Evolutionary conservation across 2,113 vertebrate genomes (phyloP).

Genomic region (Pluvialis apricaria): DNA sequence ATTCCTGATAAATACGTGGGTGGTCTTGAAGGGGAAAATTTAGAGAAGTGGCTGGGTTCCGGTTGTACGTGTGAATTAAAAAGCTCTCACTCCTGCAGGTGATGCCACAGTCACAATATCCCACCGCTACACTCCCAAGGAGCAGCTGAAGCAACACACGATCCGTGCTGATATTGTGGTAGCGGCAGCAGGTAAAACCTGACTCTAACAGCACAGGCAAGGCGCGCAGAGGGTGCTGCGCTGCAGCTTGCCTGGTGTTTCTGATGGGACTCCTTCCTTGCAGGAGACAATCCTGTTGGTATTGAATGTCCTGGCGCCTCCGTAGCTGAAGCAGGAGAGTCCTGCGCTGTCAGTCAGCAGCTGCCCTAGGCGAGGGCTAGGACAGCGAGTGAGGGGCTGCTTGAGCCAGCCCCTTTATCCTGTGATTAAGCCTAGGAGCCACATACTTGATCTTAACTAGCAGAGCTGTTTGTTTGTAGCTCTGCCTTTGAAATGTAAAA

Average conservation of each 20-base stretch:
- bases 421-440: not conserved
- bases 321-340: too few relatives aligned
- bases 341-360: accelerated
- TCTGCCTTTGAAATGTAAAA: not conserved
- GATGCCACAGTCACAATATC: constrained; percentile 97
- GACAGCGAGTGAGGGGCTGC: accelerated
- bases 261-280: not conserved
- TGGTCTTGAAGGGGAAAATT: accelerated
- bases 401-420: not conserved
- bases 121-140: constrained; percentile 95
- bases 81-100: constrained; percentile 61
- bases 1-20: accelerated
- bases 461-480: not conserved
- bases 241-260: not conserved
- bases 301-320: not conserved
- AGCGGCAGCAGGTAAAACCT: constrained; percentile 87
- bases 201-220: accelerated
- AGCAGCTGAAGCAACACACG: constrained; percentile 91
- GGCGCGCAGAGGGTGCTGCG: accelerated
- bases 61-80: accelerated
- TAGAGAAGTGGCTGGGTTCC: not conserved
- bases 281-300: not conserved
- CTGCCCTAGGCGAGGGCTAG: not conserved
- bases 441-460: accelerated
- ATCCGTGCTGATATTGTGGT: constrained; percentile 90